phyloP scores from a whole-genome alignment of 2,797 vertebrate species.

The Luscinia megarhynchos region DNA sequence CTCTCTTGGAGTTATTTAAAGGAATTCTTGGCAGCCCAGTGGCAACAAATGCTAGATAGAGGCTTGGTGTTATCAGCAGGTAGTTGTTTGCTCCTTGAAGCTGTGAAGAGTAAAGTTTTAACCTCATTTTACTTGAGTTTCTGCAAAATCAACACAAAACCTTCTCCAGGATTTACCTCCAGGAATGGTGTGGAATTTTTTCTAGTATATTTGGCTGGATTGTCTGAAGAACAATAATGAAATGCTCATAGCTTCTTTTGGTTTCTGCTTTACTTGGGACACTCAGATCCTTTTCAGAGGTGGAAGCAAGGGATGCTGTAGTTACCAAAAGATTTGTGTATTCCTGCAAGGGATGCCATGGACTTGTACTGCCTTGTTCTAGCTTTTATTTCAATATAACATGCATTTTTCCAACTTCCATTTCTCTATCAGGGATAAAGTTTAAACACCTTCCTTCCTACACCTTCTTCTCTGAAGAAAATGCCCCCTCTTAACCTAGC shows the following conservation, averaged over 20 bases:
- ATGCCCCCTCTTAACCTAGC: not conserved
- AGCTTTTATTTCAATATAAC: not conserved
- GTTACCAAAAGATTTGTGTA: not conserved
- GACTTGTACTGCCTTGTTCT: not conserved
- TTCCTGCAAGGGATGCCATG: not conserved
- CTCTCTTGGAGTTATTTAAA: not conserved
- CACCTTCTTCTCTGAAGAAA: not conserved
- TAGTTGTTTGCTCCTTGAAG: not conserved
- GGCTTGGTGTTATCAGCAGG: not conserved
- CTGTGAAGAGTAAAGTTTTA: not conserved
- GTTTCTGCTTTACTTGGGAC: not conserved
- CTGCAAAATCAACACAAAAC: not conserved
- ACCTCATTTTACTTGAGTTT: not conserved
- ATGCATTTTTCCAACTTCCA: not conserved
- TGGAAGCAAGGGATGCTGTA: not conserved
- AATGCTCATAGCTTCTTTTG: not conserved
- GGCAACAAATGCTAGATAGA: not conserved
- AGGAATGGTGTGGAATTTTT: not conserved
- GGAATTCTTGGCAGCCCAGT: not conserved
- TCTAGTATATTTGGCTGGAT: not conserved
- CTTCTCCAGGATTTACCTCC: not conserved
- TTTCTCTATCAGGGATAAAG: not conserved
- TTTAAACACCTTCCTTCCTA: not conserved
- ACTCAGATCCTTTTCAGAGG: not conserved
- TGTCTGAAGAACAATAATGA: not conserved